Evolutionary conservation across 2,113 vertebrate genomes (phyloP).

Genomic region (Ophthalmolycus amberensis): DNA sequence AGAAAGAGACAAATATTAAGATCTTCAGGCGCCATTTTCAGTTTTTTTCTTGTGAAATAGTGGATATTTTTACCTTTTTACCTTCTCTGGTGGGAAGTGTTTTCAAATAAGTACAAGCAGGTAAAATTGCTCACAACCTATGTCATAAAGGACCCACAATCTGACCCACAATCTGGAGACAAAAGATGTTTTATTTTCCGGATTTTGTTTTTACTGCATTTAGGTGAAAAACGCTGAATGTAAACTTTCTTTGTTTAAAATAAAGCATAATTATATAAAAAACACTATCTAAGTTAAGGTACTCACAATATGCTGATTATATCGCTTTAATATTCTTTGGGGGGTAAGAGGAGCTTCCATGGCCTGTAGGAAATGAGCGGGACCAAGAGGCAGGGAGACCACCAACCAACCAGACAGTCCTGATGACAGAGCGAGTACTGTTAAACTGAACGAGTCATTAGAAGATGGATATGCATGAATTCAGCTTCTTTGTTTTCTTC

Average conservation of each 20-base stretch:
- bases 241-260: slow-evolving; percentile 3
- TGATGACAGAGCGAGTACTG: background rate
- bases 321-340: no score
- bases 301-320: no score
- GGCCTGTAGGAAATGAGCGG: background rate
- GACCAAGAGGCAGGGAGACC: no score
- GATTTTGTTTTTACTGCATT: background rate
- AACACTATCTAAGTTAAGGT: background rate
- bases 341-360: background rate
- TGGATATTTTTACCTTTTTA: background rate
- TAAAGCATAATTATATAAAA: background rate
- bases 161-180: background rate
- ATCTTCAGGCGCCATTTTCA: background rate
- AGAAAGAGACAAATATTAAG: background rate
- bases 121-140: background rate
- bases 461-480: no score
- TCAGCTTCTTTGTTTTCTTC: no score
- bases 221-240: background rate
- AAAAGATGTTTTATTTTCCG: background rate
- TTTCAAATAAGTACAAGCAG: background rate
- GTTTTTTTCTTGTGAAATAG: background rate
- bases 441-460: no score
- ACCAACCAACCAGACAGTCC: no score
- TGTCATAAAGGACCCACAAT: background rate
- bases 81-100: background rate